phyloP scores from a whole-genome alignment of 2,113 vertebrate genomes.

The Galeopterus variegatus region DNA sequence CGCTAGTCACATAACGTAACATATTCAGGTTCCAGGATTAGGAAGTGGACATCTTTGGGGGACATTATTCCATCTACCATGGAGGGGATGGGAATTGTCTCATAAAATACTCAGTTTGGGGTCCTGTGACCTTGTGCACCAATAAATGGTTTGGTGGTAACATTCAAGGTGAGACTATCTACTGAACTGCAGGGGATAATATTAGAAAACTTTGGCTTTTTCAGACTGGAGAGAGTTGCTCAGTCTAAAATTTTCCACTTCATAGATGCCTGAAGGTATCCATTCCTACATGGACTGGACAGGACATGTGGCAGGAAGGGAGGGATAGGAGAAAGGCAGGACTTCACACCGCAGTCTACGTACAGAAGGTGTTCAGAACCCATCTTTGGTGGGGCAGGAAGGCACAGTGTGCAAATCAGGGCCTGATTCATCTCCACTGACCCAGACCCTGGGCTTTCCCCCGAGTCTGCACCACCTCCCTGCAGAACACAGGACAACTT shows the following conservation, averaged over 20 bases:
- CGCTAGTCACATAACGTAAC: neutral
- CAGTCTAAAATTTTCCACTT: neutral
- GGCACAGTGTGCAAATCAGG: neutral
- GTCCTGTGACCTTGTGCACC: neutral
- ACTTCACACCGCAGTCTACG: neutral
- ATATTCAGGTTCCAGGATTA: neutral
- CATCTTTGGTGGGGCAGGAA: no score
- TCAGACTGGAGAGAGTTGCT: neutral
- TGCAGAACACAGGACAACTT: neutral
- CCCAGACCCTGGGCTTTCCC: neutral
- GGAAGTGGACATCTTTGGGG: neutral
- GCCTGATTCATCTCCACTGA: neutral
- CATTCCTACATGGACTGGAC: accelerated
- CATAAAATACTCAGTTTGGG: neutral
- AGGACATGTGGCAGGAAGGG: neutral
- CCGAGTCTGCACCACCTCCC: neutral
- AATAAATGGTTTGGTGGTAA: neutral
- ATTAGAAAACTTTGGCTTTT: neutral
- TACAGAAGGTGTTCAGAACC: neutral
- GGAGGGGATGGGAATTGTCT: neutral
- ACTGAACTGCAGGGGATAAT: neutral
- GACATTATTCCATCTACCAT: neutral
- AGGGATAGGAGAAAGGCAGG: neutral
- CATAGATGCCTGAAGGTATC: neutral
- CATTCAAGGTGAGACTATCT: neutral